These are phyloP conservation scores for Drosophila rhopaloa DNA, from an alignment of 1,140 invertebrate species.

Conservation along the genomic window DNA sequence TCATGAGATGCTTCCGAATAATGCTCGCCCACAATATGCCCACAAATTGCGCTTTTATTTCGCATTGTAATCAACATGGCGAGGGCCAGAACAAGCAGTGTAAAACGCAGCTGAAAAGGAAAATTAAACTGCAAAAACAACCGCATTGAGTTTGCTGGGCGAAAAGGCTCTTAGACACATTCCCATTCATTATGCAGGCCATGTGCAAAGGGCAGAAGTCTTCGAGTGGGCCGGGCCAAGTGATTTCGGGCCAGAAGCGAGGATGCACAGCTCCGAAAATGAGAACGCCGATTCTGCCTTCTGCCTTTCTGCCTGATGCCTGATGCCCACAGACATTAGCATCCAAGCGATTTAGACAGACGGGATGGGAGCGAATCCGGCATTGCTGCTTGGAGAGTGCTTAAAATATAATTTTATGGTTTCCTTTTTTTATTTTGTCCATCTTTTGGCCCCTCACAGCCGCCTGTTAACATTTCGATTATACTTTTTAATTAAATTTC, in stretches of 20 bases:
- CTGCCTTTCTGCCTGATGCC: neutral
- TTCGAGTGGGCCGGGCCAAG: constrained; percentile 55
- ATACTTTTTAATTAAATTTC: constrained; percentile 80
- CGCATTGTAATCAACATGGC: constrained; percentile 58
- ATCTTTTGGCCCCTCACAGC: constrained; percentile 5
- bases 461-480: constrained; percentile 70
- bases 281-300: constrained; percentile 2
- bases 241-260: constrained; percentile 29
- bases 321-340: constrained; percentile 62
- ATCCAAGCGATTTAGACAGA: constrained; percentile 58
- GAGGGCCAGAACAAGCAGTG: constrained; percentile 39
- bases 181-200: constrained; percentile 77
- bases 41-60: constrained; percentile 75
- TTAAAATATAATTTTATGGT: constrained; percentile 62
- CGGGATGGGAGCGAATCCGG: constrained; percentile 1
- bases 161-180: constrained; percentile 47
- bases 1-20: constrained; percentile 36
- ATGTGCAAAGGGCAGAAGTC: constrained; percentile 71
- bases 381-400: constrained; percentile 34
- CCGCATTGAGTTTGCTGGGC: constrained; percentile 18
- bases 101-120: constrained; percentile 49
- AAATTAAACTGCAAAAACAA: constrained; percentile 60
- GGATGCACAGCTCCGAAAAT: constrained; percentile 28
- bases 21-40: constrained; percentile 54
- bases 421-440: constrained; percentile 12